phyloP scores from a whole-genome alignment of 1,140 invertebrate genomes.

The Archivesica marissinica region DNA sequence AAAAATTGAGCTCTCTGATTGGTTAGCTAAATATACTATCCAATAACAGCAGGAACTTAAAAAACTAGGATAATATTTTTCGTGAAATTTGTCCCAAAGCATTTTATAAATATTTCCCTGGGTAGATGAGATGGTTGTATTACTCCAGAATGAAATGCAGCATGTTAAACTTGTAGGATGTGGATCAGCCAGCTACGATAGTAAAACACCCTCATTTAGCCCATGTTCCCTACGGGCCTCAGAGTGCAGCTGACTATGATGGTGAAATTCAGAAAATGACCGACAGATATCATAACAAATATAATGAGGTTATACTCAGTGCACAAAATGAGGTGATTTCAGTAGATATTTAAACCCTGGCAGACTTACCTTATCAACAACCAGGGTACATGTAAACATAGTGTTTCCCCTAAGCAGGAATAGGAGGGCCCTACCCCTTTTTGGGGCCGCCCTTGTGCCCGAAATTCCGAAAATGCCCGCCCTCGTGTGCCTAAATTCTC shows the following conservation, averaged over 20 bases:
- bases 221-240: constrained; percentile 24
- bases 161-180: not conserved
- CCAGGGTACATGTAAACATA: no score
- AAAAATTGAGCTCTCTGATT: no score
- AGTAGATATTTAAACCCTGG: not conserved
- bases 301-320: constrained; percentile 52
- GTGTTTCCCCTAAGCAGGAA: no score
- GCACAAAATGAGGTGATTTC: constrained; percentile 48
- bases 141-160: no score
- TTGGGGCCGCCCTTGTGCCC: no score
- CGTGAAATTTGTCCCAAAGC: not conserved
- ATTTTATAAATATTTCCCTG: not conserved
- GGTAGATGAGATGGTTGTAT: not conserved
- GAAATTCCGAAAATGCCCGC: no score
- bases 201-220: not conserved
- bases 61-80: not conserved
- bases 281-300: constrained; percentile 49
- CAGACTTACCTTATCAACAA: not conserved
- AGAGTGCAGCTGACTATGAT: constrained; percentile 44
- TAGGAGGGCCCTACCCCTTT: no score
- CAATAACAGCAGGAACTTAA: not conserved
- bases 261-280: constrained; percentile 55
- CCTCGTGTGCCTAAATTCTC: no score
- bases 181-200: not conserved
- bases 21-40: not conserved